phyloP scores from a whole-genome alignment of 2,888 invertebrate species.

The Toxonevra muliebris region DNA sequence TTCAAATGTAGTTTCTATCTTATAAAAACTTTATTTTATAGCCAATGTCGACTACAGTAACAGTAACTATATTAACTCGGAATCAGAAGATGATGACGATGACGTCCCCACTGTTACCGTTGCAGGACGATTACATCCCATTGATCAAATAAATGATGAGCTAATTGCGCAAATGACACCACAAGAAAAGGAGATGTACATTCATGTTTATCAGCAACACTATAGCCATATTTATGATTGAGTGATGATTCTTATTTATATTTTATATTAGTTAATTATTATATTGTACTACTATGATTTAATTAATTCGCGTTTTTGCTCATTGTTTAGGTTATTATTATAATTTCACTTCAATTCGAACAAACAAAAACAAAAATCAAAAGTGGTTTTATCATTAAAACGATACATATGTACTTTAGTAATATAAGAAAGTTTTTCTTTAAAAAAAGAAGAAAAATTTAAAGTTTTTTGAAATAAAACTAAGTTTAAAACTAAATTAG shows the following conservation, averaged over 20 bases:
- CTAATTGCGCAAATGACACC: conserved; percentile 91
- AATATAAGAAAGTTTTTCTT: neutral
- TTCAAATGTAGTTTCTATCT: neutral
- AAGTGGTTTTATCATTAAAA: neutral
- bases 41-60: conserved; percentile 76
- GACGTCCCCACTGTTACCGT: conserved; percentile 84
- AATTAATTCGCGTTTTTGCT: conserved; percentile 11
- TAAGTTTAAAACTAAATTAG: too few relatives aligned
- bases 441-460: neutral
- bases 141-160: conserved; percentile 86
- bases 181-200: conserved; percentile 92
- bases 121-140: conserved; percentile 79
- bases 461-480: neutral
- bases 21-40: conserved; percentile 55
- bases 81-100: conserved; percentile 66
- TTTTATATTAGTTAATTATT: conserved; percentile 27
- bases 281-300: conserved; percentile 12
- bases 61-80: conserved; percentile 69
- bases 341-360: neutral
- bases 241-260: conserved; percentile 25
- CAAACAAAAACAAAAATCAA: neutral
- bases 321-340: conserved; percentile 5
- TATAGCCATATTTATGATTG: conserved; percentile 89
- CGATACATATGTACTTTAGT: neutral
- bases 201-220: conserved; percentile 92